phyloP scores from a whole-genome alignment of 2,888 invertebrate genomes.

The Creontiades dilutus region DNA sequence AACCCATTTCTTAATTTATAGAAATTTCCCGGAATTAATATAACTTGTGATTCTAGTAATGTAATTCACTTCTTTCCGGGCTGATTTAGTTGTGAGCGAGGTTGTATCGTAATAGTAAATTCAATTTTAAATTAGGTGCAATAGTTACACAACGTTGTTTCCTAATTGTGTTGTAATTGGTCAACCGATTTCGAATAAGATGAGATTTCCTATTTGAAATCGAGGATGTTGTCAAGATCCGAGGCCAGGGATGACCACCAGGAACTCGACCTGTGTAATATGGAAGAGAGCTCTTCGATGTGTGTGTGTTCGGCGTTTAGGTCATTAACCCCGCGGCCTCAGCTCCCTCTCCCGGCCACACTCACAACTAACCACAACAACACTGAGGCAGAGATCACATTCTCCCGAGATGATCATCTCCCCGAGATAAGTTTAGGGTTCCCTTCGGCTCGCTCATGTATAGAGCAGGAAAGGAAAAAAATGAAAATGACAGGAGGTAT shows the following conservation, averaged over 20 bases:
- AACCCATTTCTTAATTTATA: not conserved
- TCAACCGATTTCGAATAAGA: not conserved
- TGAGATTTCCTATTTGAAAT: not conserved
- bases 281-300: conserved; percentile 62
- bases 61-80: no score
- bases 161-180: no score
- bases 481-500: not conserved
- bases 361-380: conserved; percentile 71
- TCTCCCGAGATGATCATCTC: conserved; percentile 62
- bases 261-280: conserved; percentile 63
- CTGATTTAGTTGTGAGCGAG: no score
- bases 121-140: no score
- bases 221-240: not conserved
- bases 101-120: no score
- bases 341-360: conserved; percentile 70
- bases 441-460: not conserved
- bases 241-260: conserved; percentile 21
- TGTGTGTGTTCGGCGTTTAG: conserved; percentile 68
- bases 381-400: conserved; percentile 62
- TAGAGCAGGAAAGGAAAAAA: not conserved
- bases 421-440: conserved; percentile 37
- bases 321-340: conserved; percentile 69
- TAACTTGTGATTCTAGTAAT: no score
- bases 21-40: no score
- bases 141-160: no score